These are phyloP conservation scores for Neopelma chrysocephalum DNA, from an alignment of 2,797 vertebrate species.

Conservation along the genomic window DNA sequence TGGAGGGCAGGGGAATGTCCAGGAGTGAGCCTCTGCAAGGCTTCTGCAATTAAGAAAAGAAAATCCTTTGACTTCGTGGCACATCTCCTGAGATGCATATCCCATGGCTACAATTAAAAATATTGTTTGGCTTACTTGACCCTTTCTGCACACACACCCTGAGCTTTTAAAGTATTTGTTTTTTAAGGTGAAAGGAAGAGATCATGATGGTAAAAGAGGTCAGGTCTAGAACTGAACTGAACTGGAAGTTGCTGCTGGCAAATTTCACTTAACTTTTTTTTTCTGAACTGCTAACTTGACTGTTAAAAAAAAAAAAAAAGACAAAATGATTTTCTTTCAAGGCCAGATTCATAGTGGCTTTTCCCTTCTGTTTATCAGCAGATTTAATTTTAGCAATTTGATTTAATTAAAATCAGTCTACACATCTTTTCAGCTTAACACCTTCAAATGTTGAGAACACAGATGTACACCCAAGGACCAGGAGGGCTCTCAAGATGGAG, in stretches of 20 bases:
- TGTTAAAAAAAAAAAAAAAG: not conserved
- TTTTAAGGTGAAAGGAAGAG: conserved; percentile 1
- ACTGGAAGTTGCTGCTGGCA: not conserved
- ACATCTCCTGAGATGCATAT: not conserved
- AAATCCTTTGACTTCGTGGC: not conserved
- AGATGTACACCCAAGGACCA: not conserved
- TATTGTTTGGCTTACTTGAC: not conserved
- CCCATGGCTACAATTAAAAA: conserved; percentile 56
- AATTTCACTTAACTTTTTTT: not conserved
- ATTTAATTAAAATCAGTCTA: not conserved
- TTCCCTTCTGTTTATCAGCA: not conserved
- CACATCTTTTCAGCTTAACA: not conserved
- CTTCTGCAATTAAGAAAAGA: conserved; percentile 22
- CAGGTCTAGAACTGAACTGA: not conserved
- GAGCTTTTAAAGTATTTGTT: not conserved
- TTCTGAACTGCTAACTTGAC: not conserved
- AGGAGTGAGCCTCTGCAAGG: not conserved
- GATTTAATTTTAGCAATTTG: not conserved
- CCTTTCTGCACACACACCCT: not conserved
- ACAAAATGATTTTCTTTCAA: not conserved
- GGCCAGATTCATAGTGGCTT: not conserved
- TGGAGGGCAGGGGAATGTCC: not conserved
- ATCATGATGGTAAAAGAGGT: not conserved
- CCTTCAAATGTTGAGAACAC: not conserved
- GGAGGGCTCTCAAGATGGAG: not conserved